A percentile compares a stretch with the other conserved stretches of the same genome.
Conservation (phyloP, 2,113 vertebrate genomes). For the Microtus oregoni region DNA sequence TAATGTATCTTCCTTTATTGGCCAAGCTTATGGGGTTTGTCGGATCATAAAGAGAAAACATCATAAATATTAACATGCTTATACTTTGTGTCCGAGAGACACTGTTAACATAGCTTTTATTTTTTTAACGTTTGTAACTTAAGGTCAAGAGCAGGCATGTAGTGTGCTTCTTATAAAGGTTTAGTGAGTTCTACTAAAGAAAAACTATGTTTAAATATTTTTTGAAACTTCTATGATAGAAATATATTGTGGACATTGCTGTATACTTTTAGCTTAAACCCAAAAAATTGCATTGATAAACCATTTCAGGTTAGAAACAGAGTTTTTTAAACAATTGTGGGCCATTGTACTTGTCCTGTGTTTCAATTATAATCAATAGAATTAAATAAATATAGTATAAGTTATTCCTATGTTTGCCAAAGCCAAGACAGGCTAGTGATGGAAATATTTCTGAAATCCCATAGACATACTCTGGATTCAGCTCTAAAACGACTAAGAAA, state of each 20-base stretch:
- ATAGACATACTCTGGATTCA: not conserved
- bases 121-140: not conserved
- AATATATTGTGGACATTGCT: not conserved
- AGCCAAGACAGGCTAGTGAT: not conserved
- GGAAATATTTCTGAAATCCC: not conserved
- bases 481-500: constrained; percentile 33
- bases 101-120: not conserved
- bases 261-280: not conserved
- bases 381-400: constrained; percentile 26
- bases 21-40: not conserved
- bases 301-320: not conserved
- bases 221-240: not conserved
- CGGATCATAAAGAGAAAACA: no score
- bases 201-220: constrained; percentile 2
- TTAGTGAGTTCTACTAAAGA: not conserved
- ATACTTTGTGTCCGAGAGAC: not conserved
- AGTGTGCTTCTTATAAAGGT: not conserved
- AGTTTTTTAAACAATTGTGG: constrained; percentile 25
- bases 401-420: not conserved
- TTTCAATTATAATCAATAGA: not conserved
- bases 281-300: not conserved
- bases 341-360: not conserved
- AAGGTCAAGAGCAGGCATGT: not conserved
- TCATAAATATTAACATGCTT: not conserved
- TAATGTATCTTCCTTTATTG: not conserved